Conservation (phyloP, 2,113 vertebrate genomes). For the Myiagra hebetior region DNA sequence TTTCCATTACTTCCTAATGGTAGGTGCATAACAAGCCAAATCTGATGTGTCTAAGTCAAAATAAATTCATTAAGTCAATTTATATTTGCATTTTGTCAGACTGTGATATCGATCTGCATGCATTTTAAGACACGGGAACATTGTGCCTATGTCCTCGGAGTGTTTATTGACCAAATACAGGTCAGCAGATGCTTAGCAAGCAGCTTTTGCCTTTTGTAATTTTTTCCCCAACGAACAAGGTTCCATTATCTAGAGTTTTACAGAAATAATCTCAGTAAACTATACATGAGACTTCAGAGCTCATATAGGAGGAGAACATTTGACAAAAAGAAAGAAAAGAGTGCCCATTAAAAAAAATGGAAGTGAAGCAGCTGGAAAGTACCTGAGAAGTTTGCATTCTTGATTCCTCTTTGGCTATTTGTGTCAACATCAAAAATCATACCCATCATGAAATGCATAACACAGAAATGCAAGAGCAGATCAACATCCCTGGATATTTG, state of each 20-base stretch:
- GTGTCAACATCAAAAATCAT: not conserved
- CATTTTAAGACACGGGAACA: not conserved
- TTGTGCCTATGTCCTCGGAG: not conserved
- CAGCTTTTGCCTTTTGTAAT: not conserved
- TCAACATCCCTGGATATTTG: not conserved
- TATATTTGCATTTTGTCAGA: not conserved
- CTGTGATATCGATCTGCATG: not conserved
- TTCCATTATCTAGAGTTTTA: not conserved
- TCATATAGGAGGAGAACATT: not conserved
- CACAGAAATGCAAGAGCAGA: not conserved
- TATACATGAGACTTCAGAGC: not conserved
- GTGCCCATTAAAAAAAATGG: not conserved
- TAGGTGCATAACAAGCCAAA: not conserved
- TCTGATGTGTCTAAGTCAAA: not conserved
- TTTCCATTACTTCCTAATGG: constrained; percentile 34
- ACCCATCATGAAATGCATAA: not conserved
- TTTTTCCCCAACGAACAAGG: not conserved
- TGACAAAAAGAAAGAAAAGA: not conserved
- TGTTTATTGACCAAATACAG: not conserved
- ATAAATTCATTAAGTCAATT: not conserved
- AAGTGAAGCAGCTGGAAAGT: not conserved
- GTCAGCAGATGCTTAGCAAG: not conserved
- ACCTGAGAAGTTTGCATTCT: not conserved
- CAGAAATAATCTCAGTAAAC: not conserved
- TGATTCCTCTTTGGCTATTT: not conserved